Evolutionary conservation across 2,797 vertebrate genomes (phyloP).

Genomic region (Craterocephalus amniculus): DNA sequence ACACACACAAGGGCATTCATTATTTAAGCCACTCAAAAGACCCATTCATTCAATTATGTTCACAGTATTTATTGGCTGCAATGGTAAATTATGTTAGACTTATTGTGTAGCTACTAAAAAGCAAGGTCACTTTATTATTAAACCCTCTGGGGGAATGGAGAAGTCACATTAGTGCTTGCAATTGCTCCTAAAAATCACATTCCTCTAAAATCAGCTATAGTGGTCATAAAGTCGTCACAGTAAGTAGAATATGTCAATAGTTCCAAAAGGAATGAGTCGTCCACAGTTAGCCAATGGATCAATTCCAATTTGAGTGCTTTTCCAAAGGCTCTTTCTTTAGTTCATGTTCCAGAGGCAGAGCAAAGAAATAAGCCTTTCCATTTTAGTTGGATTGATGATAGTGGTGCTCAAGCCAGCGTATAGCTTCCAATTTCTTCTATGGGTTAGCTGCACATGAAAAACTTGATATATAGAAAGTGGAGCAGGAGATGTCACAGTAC

Average conservation of each 20-base stretch:
- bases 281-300: constrained; percentile 58
- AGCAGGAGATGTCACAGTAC: constrained; percentile 29
- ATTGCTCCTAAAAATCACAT: constrained; percentile 64
- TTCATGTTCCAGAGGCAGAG: constrained; percentile 58
- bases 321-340: constrained; percentile 62
- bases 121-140: constrained; percentile 70
- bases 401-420: constrained; percentile 35
- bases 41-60: constrained; percentile 62
- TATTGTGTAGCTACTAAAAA: constrained; percentile 57
- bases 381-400: constrained; percentile 63
- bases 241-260: constrained; percentile 71
- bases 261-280: constrained; percentile 68
- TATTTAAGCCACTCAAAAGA: constrained; percentile 62
- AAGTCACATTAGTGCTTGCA: constrained; percentile 67
- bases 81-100: constrained; percentile 60
- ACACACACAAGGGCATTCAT: constrained; percentile 60
- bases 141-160: constrained; percentile 62
- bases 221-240: constrained; percentile 76
- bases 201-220: constrained; percentile 64
- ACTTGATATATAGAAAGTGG: constrained; percentile 25
- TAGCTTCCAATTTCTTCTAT: constrained; percentile 47
- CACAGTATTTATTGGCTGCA: constrained; percentile 48
- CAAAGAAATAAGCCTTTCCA: constrained; percentile 69
- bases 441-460: constrained; percentile 43
- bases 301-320: constrained; percentile 73